phyloP scores from a whole-genome alignment of 2,113 vertebrate genomes.

The Glaucidium brasilianum region DNA sequence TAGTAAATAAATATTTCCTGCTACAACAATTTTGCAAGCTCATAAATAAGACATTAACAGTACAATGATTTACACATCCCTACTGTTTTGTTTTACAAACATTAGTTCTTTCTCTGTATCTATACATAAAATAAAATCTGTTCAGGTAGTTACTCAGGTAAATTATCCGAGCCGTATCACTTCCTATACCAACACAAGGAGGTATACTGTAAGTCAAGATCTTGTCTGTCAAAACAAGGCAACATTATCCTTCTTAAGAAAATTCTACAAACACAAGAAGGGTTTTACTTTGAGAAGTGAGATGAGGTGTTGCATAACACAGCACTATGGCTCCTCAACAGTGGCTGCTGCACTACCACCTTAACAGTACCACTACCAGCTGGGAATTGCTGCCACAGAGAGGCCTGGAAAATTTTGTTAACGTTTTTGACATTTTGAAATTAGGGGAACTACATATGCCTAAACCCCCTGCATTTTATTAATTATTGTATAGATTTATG shows the following conservation, averaged over 20 bases:
- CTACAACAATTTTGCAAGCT: not conserved
- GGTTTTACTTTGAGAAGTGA: not conserved
- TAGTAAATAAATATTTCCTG: not conserved
- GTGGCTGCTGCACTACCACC: not conserved
- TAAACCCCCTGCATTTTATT: not conserved
- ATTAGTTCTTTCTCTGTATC: not conserved
- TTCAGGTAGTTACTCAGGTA: not conserved
- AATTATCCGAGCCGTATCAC: not conserved
- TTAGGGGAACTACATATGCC: not conserved
- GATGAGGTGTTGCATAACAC: not conserved
- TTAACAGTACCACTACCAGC: not conserved
- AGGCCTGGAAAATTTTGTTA: not conserved
- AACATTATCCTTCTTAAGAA: not conserved
- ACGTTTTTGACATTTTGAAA: not conserved
- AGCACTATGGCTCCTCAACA: accelerated
- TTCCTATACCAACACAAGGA: not conserved
- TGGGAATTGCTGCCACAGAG: not conserved
- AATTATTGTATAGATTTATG: not conserved
- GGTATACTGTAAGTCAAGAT: not conserved
- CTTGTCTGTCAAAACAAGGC: not conserved
- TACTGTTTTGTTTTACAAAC: not conserved
- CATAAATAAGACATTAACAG: not conserved
- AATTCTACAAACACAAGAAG: not conserved
- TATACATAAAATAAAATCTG: not conserved
- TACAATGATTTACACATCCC: not conserved